Evolutionary conservation across 2,888 invertebrate genomes (phyloP).

Genomic region (Standfussiana lucernea): DNA sequence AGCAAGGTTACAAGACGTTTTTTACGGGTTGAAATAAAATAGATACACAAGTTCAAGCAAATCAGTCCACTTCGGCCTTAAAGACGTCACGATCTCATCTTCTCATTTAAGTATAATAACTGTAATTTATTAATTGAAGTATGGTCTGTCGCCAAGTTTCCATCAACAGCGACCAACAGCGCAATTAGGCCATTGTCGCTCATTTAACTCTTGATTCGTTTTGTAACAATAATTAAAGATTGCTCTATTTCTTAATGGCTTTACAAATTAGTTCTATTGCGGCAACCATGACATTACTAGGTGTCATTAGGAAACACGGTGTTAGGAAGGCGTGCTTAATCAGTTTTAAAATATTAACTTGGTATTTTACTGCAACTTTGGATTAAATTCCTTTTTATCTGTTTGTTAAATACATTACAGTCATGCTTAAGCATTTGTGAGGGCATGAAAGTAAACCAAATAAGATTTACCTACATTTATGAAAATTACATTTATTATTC

Average conservation of each 20-base stretch:
- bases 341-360: conserved; percentile 18
- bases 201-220: conserved; percentile 53
- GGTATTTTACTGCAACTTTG: background rate
- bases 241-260: conserved; percentile 46
- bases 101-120: conserved; percentile 37
- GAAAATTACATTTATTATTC: background rate
- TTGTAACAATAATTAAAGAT: conserved; percentile 45
- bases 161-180: conserved; percentile 31
- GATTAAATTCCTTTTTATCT: background rate
- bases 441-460: background rate
- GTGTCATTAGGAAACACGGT: conserved; percentile 44
- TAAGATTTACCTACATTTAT: background rate
- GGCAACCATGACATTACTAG: conserved; percentile 29
- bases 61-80: background rate
- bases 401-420: background rate
- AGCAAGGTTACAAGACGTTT: background rate
- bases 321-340: conserved; percentile 47
- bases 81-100: conserved; percentile 6
- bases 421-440: background rate
- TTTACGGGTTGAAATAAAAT: background rate
- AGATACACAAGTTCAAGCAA: background rate
- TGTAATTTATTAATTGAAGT: conserved; percentile 45
- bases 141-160: conserved; percentile 51
- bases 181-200: conserved; percentile 56
- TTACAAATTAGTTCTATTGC: conserved; percentile 54